Base-by-base conservation (phyloP, 2,888 invertebrate species). In the Arrhopalites spinosus region DNA sequence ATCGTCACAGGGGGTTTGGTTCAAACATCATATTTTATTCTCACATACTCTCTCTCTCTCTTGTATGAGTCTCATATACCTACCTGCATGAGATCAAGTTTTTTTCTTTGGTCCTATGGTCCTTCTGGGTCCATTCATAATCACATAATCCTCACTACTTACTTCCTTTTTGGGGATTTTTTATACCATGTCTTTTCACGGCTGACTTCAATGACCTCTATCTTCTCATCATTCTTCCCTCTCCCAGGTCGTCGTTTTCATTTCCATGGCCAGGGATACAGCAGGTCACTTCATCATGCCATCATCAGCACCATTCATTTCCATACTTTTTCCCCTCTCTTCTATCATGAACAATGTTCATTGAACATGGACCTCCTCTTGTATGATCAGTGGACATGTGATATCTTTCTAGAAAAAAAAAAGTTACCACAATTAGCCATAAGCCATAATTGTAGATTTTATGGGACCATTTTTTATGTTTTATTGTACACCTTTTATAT, bases 11-110 rank as follows among this genome's bases (percentile, higher is more conserved):
- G 68, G 50, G 68, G 68, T 45, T 8, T 17, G 11, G 11, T 29
- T n/a, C 11, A 11, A 63, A 63, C 61, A 27, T 63, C n/a, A n/a
- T n/a, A n/a, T n/a, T n/a, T n/a, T n/a, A n/a, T n/a, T n/a, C n/a
- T n/a, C n/a, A n/a, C n/a, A n/a, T n/a, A n/a, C n/a, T n/a, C n/a
- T n/a, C n/a, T n/a, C n/a, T n/a, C n/a, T n/a, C n/a, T n/a, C n/a
- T n/a, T n/a, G n/a, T n/a, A n/a, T n/a, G n/a, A n/a, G n/a, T n/a
- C n/a, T n/a, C n/a, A n/a, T n/a, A n/a, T 69, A 30, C 69, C 69
- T 50, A 53, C 50, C 69, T 69, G 69, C 69, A 27, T 50, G 68
- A 45, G 66, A 66, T 66, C 36, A 36, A 23, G 8, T n/a, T n/a
- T n/a, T n/a, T n/a, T n/a, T 25, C 53, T 50, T 29, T 69, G 53